Percentiles rank a stretch among this genome's conserved stretches.
Evolutionary conservation across 1,140 invertebrate genomes (phyloP).

Genomic region (Contarinia nasturtii): DNA sequence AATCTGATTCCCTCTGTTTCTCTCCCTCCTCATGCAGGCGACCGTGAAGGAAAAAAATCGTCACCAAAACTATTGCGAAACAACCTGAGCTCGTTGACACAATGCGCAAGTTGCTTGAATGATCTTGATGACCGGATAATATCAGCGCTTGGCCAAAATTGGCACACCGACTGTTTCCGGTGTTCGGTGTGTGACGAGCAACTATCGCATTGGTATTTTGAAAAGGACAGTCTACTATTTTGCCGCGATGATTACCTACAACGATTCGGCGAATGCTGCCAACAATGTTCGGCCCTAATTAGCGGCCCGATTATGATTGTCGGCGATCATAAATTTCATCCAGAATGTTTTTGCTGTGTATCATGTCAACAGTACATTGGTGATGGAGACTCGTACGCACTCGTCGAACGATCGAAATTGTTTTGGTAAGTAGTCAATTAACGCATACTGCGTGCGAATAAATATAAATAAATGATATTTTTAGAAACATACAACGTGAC

Average conservation of each 20-base stretch:
- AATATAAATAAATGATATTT: too few species aligned
- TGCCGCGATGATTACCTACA: slow-evolving; percentile 79
- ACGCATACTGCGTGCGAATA: too few species aligned
- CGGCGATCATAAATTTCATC: slow-evolving; percentile 86
- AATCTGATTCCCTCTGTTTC: too few species aligned
- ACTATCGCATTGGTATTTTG: slow-evolving; percentile 80
- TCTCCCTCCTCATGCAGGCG: slow-evolving; percentile 18
- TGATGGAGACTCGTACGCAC: slow-evolving; percentile 76
- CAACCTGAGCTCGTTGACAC: too few species aligned
- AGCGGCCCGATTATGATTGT: slow-evolving; percentile 88
- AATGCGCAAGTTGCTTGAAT: not conserved
- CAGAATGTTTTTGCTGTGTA: slow-evolving; percentile 80
- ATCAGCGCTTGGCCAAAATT: slow-evolving; percentile 60
- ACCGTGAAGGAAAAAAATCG: too few species aligned
- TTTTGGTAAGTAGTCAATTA: slow-evolving; percentile 77
- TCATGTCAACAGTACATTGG: slow-evolving; percentile 71
- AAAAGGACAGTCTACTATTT: slow-evolving; percentile 74
- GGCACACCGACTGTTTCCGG: slow-evolving; percentile 75
- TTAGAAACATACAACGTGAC: too few species aligned
- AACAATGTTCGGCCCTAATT: slow-evolving; percentile 62
- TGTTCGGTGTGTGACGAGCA: slow-evolving; percentile 71
- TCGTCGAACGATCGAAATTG: slow-evolving; percentile 71
- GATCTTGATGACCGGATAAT: slow-evolving; percentile 45
- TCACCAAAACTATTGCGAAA: too few species aligned
- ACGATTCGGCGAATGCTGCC: slow-evolving; percentile 73